These are phyloP conservation scores for Miichthys miiuy DNA, from an alignment of 2,797 vertebrate species.

Conservation along the genomic window DNA sequence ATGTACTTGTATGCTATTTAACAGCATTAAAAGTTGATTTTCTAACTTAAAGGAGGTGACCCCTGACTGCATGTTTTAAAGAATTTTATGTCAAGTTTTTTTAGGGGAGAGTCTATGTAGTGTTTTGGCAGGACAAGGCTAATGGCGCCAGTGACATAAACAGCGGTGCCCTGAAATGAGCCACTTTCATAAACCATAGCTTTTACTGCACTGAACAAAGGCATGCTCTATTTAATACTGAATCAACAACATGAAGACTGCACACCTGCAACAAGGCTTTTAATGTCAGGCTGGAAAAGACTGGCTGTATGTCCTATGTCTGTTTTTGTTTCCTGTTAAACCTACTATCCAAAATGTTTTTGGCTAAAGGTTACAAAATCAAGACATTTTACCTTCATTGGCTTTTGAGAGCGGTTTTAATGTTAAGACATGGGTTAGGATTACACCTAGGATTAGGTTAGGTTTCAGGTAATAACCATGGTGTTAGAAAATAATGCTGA, in stretches of 20 bases:
- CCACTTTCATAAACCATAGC: conserved; percentile 10
- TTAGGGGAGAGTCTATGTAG: neutral
- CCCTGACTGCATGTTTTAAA: conserved; percentile 2
- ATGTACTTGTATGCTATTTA: conserved; percentile 71
- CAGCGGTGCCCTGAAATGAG: conserved; percentile 15
- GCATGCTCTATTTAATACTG: conserved; percentile 36
- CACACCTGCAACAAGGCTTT: conserved; percentile 43
- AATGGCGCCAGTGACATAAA: conserved; percentile 35
- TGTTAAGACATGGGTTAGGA: neutral
- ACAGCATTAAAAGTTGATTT: conserved; percentile 72
- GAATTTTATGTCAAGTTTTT: neutral
- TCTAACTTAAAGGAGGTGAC: conserved; percentile 53
- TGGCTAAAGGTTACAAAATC: neutral
- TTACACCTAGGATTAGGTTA: neutral
- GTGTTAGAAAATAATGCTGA: neutral
- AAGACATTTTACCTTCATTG: neutral
- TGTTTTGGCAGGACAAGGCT: conserved; percentile 3
- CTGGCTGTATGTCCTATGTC: neutral
- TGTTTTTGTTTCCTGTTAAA: conserved; percentile 7
- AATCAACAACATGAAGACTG: conserved; percentile 31
- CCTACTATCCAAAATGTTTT: neutral
- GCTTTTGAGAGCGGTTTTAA: neutral
- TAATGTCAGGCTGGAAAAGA: neutral
- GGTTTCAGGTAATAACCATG: neutral
- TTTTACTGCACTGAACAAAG: conserved; percentile 33